Percentiles rank a stretch among this genome's conserved stretches.
These are phyloP conservation scores for Rhinichthys osculus DNA, from an alignment of 2,797 vertebrate genomes.

Conservation along the genomic window DNA sequence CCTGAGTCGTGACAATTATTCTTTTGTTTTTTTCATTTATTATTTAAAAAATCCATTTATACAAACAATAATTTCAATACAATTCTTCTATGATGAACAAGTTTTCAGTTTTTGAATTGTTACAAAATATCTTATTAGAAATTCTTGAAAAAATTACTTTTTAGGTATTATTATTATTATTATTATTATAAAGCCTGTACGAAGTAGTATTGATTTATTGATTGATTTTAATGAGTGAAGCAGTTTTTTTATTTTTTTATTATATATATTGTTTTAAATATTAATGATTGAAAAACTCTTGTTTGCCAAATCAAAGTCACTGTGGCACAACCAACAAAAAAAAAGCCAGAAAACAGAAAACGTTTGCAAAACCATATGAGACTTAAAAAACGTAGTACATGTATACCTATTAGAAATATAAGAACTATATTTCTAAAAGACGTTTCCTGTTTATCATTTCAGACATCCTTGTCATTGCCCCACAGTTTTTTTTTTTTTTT, in stretches of 20 bases:
- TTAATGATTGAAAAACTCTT: neutral
- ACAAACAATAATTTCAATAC: neutral
- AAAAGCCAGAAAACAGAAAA: neutral
- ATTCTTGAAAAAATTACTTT: neutral
- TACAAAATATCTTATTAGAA: neutral
- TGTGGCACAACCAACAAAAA: neutral
- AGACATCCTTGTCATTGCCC: neutral
- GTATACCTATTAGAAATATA: neutral
- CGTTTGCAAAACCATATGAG: neutral
- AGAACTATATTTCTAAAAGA: neutral
- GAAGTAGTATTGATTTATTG: neutral
- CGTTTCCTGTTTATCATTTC: neutral
- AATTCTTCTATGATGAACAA: neutral
- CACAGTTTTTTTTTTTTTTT: rapidly evolving
- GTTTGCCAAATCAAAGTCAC: neutral
- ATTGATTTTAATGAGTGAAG: neutral
- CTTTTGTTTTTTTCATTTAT: neutral
- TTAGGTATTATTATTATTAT: neutral
- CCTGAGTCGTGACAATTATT: constrained; percentile 32
- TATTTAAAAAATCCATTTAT: neutral
- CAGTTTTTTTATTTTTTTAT: too few relatives aligned
- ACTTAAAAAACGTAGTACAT: neutral
- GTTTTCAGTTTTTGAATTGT: neutral
- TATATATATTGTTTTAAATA: neutral
- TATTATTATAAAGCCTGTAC: too few relatives aligned